Conservation (phyloP, 2,113 vertebrate species). For the Pelodiscus sinensis region DNA sequence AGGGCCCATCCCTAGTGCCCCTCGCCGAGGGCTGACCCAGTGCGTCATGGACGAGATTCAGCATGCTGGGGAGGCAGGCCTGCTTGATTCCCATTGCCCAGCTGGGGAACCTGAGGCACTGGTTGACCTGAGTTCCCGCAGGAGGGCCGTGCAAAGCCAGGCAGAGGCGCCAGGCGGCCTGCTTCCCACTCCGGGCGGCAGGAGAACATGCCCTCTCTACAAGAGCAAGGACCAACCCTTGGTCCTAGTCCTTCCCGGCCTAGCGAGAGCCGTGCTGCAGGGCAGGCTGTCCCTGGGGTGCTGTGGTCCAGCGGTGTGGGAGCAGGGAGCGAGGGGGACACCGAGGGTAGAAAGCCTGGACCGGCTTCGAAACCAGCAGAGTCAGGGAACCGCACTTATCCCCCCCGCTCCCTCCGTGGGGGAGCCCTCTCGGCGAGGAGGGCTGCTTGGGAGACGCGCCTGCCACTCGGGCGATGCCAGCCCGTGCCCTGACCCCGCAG, state of each 20-base stretch:
- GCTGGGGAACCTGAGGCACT: fast-evolving
- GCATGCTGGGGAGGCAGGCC: neutral
- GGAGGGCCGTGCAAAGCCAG: neutral
- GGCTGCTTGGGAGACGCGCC: neutral
- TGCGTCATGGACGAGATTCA: neutral
- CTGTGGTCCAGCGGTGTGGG: neutral
- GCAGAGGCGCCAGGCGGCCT: neutral
- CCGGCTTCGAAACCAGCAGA: neutral
- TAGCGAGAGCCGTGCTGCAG: neutral
- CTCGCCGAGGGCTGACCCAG: neutral
- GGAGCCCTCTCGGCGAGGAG: neutral
- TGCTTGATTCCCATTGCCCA: neutral
- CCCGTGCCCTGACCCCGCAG: neutral
- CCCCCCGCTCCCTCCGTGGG: neutral
- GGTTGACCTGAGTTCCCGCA: neutral
- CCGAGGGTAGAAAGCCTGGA: neutral
- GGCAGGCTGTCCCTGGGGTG: neutral
- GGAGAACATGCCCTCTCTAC: neutral
- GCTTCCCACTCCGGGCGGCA: neutral
- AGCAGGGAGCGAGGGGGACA: neutral
- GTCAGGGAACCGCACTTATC: neutral
- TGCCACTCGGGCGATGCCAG: neutral
- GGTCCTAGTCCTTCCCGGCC: neutral
- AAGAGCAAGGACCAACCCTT: neutral
- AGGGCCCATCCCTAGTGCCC: neutral